Evolutionary conservation across 2,113 vertebrate species (phyloP).

Genomic region (Dicrurus megarhynchus): DNA sequence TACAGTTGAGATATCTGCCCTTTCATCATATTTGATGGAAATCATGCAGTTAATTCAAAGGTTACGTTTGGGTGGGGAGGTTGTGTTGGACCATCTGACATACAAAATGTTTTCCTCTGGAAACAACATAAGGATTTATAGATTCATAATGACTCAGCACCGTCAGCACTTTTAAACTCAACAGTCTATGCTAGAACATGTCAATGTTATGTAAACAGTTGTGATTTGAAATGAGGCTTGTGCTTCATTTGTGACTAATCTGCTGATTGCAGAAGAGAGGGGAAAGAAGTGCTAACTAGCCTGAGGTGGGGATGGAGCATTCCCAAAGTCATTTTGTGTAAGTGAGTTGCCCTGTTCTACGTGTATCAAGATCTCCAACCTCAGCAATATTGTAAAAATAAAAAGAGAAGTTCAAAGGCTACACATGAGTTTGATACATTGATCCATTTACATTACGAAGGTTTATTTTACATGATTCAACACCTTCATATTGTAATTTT

Average conservation of each 20-base stretch:
- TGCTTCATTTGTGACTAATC: neutral
- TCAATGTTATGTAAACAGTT: conserved; percentile 11
- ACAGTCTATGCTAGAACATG: neutral
- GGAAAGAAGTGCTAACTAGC: neutral
- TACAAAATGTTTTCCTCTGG: neutral
- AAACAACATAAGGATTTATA: neutral
- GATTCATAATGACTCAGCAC: conserved; percentile 69
- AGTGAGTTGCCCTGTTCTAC: neutral
- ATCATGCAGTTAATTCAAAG: neutral
- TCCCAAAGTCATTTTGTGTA: neutral
- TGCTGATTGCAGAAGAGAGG: neutral
- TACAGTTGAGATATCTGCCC: neutral
- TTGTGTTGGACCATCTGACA: neutral
- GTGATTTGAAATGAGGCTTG: neutral
- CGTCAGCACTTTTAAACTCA: neutral
- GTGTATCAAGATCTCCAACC: neutral
- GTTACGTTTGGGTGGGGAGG: neutral
- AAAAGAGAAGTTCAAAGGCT: neutral
- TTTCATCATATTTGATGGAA: neutral
- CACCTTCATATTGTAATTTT: neutral
- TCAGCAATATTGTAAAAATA: neutral
- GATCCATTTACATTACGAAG: neutral
- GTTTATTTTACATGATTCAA: neutral
- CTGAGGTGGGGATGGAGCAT: neutral
- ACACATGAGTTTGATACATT: neutral